Evolutionary conservation across 2,797 vertebrate genomes (phyloP).

Genomic region (Melopsittacus undulatus): DNA sequence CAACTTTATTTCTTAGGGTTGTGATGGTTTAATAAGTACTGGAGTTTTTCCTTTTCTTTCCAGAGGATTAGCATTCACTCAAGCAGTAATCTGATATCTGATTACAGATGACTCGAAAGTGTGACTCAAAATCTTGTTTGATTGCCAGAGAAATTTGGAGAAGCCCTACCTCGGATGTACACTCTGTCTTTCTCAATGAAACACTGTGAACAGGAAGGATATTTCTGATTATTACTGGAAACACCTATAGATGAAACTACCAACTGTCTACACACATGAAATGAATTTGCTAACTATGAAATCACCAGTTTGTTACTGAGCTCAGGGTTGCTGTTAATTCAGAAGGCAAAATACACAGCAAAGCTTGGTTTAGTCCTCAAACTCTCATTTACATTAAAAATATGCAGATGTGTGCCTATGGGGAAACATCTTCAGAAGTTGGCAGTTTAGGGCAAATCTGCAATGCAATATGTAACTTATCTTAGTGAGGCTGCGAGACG

Average conservation of each 20-base stretch:
- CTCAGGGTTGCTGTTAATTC: background rate
- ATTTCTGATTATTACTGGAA: conserved; percentile 14
- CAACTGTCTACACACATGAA: background rate
- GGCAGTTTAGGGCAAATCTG: background rate
- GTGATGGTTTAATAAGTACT: background rate
- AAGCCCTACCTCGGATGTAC: background rate
- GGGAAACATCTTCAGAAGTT: background rate
- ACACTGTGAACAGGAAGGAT: background rate
- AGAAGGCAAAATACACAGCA: background rate
- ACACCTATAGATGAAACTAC: background rate
- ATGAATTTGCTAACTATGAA: background rate
- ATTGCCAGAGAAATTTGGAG: background rate
- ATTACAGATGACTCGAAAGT: background rate
- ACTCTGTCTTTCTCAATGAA: background rate
- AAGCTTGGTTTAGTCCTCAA: background rate
- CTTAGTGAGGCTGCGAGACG: background rate
- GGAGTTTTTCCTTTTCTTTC: background rate
- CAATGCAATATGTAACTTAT: background rate
- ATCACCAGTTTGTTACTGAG: background rate
- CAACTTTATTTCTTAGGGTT: background rate
- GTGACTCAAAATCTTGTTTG: background rate
- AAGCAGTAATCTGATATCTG: background rate
- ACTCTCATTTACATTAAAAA: conserved; percentile 2
- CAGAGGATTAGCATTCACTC: background rate
- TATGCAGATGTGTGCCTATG: background rate